Evolutionary conservation across 2,888 invertebrate genomes (phyloP).

Genomic region (Bhutanitis thaidina): DNA sequence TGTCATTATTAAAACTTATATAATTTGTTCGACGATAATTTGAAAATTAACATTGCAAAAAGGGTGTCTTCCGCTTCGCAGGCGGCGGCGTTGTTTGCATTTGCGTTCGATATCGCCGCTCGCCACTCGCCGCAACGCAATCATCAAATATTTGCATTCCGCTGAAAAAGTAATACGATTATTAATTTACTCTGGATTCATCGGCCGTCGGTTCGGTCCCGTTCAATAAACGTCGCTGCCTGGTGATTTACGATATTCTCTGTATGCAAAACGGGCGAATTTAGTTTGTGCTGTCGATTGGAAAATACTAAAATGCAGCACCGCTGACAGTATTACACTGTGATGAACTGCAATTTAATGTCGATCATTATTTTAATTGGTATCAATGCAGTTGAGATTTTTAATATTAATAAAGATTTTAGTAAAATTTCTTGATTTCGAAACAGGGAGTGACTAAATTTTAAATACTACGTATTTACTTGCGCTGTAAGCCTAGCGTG

Average conservation of each 20-base stretch:
- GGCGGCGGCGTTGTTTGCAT: slow-evolving; percentile 11
- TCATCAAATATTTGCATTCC: slow-evolving; percentile 77
- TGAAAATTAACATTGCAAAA: slow-evolving; percentile 4
- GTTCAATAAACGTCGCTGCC: slow-evolving; percentile 44
- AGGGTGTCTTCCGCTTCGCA: slow-evolving; percentile 8
- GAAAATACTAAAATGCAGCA: slow-evolving; percentile 29
- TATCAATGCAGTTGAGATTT: neutral
- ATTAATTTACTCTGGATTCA: slow-evolving; percentile 76
- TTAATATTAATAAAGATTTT: no score
- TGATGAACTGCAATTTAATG: neutral
- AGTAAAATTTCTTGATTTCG: no score
- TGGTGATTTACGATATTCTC: slow-evolving; percentile 52
- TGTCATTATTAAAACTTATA: neutral
- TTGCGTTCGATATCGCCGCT: slow-evolving; percentile 40
- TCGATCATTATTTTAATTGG: neutral
- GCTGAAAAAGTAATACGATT: slow-evolving; percentile 77
- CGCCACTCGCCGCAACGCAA: slow-evolving; percentile 63
- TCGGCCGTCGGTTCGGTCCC: slow-evolving; percentile 49
- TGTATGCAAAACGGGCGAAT: slow-evolving; percentile 54
- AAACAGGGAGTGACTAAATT: no score
- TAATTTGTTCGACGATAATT: neutral
- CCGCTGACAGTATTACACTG: neutral
- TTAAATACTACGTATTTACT: no score
- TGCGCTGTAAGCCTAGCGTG: no score
- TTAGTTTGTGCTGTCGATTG: slow-evolving; percentile 46